Conservation (phyloP, 2,797 vertebrate genomes). For the Glossophaga mutica region DNA sequence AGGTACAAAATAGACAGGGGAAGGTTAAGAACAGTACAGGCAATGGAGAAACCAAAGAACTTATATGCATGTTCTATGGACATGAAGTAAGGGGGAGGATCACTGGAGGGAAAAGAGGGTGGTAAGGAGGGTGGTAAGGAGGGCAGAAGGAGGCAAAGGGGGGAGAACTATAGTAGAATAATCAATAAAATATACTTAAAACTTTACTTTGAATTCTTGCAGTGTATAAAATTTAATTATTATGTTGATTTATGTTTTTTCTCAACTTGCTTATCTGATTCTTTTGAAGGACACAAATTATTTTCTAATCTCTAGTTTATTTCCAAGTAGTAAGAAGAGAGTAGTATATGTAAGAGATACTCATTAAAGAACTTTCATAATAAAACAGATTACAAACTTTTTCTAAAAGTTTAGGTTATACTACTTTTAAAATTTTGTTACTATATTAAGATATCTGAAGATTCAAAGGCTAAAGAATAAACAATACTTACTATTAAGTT, state of each 20-base stretch:
- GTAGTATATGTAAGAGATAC: neutral
- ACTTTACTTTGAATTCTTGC: neutral
- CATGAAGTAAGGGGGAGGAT: too few species aligned
- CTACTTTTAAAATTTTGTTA: neutral
- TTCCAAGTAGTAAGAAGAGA: neutral
- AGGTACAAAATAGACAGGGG: too few species aligned
- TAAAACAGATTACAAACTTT: neutral
- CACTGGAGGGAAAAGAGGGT: too few species aligned
- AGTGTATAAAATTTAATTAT: neutral
- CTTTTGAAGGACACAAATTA: neutral
- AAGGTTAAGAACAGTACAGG: too few species aligned
- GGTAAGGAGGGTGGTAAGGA: too few species aligned
- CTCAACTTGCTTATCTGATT: neutral
- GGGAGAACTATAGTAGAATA: too few species aligned
- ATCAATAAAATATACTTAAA: too few species aligned
- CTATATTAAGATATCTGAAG: neutral
- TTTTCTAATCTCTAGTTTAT: constrained; percentile 9
- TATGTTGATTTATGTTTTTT: neutral
- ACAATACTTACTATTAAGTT: constrained; percentile 84
- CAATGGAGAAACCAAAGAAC: too few species aligned
- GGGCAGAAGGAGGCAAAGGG: too few species aligned
- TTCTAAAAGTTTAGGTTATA: neutral
- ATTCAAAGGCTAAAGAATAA: neutral
- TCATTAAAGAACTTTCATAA: neutral
- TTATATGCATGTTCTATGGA: too few species aligned